Evolutionary conservation across 2,888 invertebrate species (phyloP), one percentile per base, ranked within the genome.

Genomic region (Cephonodes hylas): DNA sequence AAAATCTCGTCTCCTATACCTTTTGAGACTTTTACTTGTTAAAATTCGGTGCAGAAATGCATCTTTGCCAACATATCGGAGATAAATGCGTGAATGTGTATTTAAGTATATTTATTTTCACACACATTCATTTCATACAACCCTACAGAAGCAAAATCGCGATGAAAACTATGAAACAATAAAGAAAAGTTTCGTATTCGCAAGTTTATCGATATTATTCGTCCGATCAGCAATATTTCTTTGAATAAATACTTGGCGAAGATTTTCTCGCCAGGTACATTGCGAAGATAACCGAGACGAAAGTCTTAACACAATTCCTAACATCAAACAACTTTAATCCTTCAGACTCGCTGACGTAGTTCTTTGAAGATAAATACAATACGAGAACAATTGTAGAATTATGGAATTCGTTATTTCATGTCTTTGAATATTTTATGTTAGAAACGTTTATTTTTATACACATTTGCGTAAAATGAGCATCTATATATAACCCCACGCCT

Each of bases 251-350:
- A 27, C 27, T 8, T 27, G 48, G 22, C 45, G 45, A 3, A 53
- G 27, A 53, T 18, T 15, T 53, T 53, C 48, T 53, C 48, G 15
- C 44, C 48, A 53, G 27, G 48, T 53, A 53, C 48, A 25, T 8
- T 3, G 15, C 10, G 25, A 15, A 53, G 15, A 15, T 53, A 53
- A 25, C 48, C 18, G 27, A 53, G 27, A 53, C 27, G 27, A 53
- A 53, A 53, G 27, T 15, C 27, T 53, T 53, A 53, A 27, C 48
- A 27, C 23, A 53, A 27, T 15, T 53, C 15, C 27, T 53, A 27
- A 48, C 48, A 25, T 48, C 48, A 48, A 48, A 48, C 48, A 48
- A 48, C 48, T 48, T 48, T 48, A 25, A 48, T 48, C 48, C 48
- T 25, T 25, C 23, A 48, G 20, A 13, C 48, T 5, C 22, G n/a